phyloP scores from a whole-genome alignment of 2,113 vertebrate species.

The Antechinus stuartii region DNA sequence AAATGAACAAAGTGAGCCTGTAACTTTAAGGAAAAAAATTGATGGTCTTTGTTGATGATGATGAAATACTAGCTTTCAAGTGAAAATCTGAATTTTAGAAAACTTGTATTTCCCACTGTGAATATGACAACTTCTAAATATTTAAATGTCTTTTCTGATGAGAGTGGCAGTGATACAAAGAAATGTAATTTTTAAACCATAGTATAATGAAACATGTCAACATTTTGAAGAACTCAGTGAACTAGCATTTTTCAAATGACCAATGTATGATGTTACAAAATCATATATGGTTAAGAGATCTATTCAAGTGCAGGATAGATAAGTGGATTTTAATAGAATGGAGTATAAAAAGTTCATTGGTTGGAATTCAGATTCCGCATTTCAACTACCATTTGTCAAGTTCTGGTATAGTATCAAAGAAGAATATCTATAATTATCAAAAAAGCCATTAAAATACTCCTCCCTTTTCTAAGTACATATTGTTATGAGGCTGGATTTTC shows the following conservation, averaged over 20 bases:
- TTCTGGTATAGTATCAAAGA: conserved; percentile 34
- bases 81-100: conserved; percentile 39
- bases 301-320: conserved; percentile 33
- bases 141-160: conserved; percentile 33
- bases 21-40: conserved; percentile 3
- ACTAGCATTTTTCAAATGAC: conserved; percentile 24
- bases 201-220: conserved; percentile 30
- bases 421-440: conserved; percentile 23
- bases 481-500: conserved; percentile 24
- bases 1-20: conserved; percentile 34
- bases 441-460: neutral
- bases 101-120: neutral
- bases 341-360: conserved; percentile 26
- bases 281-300: neutral
- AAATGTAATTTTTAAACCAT: conserved; percentile 10
- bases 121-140: conserved; percentile 28
- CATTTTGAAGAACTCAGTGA: conserved; percentile 6
- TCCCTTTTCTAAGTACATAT: neutral
- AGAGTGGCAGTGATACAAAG: conserved; percentile 26
- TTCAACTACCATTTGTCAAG: conserved; percentile 9
- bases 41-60: neutral
- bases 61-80: conserved; percentile 54
- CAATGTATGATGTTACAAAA: conserved; percentile 41
- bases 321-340: neutral
- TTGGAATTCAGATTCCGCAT: conserved; percentile 21